Evolutionary conservation across 2,797 vertebrate genomes (phyloP).

Genomic region (Eurystomus glaucurus): DNA sequence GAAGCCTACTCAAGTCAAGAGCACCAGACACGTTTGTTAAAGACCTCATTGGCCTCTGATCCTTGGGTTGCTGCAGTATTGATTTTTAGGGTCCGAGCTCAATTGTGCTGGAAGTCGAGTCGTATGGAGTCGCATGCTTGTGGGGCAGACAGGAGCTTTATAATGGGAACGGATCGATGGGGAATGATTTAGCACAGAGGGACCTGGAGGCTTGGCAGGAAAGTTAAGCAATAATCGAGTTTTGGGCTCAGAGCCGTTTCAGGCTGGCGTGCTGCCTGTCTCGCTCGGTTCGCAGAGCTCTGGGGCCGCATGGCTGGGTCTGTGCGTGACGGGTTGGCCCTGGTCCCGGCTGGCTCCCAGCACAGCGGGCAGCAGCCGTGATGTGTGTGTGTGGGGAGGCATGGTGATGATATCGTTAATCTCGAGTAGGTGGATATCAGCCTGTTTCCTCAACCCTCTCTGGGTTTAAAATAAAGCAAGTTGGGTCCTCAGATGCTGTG

Average conservation of each 20-base stretch:
- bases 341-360: neutral
- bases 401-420: fast-evolving
- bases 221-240: constrained; percentile 82
- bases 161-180: constrained; percentile 89
- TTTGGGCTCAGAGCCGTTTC: constrained; percentile 51
- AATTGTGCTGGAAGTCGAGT: constrained; percentile 88
- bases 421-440: neutral
- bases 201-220: constrained; percentile 74
- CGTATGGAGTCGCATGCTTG: constrained; percentile 43
- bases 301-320: neutral
- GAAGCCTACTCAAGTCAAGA: constrained; percentile 84
- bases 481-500: neutral
- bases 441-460: neutral
- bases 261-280: constrained; percentile 60
- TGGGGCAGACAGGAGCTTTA: constrained; percentile 72
- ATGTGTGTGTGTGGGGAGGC: fast-evolving
- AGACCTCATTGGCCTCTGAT: constrained; percentile 93
- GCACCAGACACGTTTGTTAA: constrained; percentile 91
- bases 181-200: constrained; percentile 85
- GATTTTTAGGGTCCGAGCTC: constrained; percentile 88
- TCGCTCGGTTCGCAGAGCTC: neutral
- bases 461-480: neutral
- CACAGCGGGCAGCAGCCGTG: fast-evolving
- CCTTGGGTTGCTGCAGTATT: constrained; percentile 90
- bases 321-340: fast-evolving